Conservation (phyloP, 2,113 vertebrate genomes). For the Malurus elegans region DNA sequence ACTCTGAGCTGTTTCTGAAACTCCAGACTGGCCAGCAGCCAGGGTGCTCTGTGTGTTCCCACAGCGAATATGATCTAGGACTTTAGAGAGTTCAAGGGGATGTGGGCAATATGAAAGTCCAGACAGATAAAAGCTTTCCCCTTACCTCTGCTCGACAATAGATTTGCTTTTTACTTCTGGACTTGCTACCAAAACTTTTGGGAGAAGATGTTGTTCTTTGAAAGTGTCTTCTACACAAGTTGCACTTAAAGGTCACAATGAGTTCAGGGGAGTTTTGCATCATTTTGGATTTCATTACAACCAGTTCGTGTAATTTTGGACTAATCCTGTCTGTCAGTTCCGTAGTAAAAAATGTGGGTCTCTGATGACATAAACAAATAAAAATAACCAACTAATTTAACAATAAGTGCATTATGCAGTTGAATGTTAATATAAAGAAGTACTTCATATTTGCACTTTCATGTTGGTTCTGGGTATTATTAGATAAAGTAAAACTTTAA, state of each 20-base stretch:
- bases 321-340: conserved; percentile 52
- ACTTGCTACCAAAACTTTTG: background rate
- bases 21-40: conserved; percentile 56
- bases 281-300: conserved; percentile 47
- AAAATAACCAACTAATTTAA: conserved; percentile 11
- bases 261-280: conserved; percentile 43
- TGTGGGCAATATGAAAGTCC: conserved; percentile 42
- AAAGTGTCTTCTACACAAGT: background rate
- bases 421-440: background rate
- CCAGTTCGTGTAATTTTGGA: conserved; percentile 2
- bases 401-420: background rate
- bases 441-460: background rate
- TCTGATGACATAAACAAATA: conserved; percentile 47
- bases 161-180: background rate
- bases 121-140: conserved; percentile 54
- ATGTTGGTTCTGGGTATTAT: background rate
- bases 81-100: conserved; percentile 28
- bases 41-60: conserved; percentile 44
- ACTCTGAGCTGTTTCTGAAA: conserved; percentile 48
- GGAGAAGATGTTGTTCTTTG: background rate
- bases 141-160: background rate
- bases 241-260: background rate
- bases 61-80: conserved; percentile 58
- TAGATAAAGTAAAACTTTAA: background rate
- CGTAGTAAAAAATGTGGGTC: conserved; percentile 28